These are phyloP conservation scores for Clistopyga incitator DNA, from an alignment of 2,888 invertebrate genomes.

Conservation along the genomic window DNA sequence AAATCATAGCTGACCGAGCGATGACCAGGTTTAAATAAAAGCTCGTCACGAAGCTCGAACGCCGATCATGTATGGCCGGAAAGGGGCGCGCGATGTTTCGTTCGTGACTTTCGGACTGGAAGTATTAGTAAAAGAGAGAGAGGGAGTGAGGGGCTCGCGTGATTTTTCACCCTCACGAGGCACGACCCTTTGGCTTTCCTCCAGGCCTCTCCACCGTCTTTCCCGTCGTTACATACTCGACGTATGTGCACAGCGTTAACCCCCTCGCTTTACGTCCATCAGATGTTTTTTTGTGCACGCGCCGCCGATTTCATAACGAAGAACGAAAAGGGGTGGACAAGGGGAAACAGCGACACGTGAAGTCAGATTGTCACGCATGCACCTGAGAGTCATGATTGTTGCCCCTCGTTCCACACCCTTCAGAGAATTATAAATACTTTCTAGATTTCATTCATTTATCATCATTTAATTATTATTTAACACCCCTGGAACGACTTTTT, in stretches of 20 bases:
- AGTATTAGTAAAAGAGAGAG: conserved; percentile 42
- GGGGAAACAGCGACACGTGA: conserved; percentile 20
- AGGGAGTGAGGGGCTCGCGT: conserved; percentile 67
- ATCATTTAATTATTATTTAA: neutral
- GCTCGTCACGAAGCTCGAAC: conserved; percentile 41
- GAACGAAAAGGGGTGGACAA: neutral
- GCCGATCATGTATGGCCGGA: conserved; percentile 25
- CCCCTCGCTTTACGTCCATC: conserved; percentile 66
- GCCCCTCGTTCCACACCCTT: conserved; percentile 24
- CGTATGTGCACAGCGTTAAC: conserved; percentile 77
- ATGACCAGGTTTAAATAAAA: conserved; percentile 52
- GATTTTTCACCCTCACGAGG: conserved; percentile 71
- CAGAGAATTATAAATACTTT: neutral
- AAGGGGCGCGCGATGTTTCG: conserved; percentile 67
- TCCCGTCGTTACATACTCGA: conserved; percentile 75
- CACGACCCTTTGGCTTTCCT: conserved; percentile 65
- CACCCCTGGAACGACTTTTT: too few relatives aligned
- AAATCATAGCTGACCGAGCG: conserved; percentile 4
- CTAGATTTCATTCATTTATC: neutral
- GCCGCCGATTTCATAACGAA: conserved; percentile 1
- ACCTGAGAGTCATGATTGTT: conserved; percentile 13
- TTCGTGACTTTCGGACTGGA: conserved; percentile 61
- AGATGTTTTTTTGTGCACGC: conserved; percentile 13
- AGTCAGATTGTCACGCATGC: conserved; percentile 46
- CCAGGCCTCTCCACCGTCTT: conserved; percentile 58